phyloP scores from a whole-genome alignment of 2,888 invertebrate species.

The Synanthedon formicaeformis region DNA sequence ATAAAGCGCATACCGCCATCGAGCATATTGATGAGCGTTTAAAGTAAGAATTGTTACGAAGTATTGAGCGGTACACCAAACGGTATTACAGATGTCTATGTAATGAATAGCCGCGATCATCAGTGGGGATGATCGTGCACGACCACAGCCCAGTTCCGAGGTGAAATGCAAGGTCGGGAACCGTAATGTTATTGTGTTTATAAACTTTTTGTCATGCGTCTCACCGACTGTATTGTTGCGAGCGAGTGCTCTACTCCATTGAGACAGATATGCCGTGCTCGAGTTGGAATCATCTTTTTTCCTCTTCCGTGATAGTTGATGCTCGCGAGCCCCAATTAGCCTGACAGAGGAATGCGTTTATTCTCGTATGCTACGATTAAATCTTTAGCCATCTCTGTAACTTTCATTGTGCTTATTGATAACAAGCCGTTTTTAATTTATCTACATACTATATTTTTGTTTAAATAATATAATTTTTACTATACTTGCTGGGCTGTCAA shows the following conservation, averaged over 20 bases:
- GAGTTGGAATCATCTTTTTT: conserved; percentile 36
- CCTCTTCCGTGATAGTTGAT: conserved; percentile 45
- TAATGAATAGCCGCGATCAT: conserved; percentile 34
- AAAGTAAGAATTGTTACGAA: conserved; percentile 27
- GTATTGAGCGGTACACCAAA: conserved; percentile 48
- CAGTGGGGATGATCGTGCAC: conserved; percentile 38
- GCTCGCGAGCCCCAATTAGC: conserved; percentile 44
- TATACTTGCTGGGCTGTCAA: too few species aligned
- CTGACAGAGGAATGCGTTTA: conserved; percentile 39
- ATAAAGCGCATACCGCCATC: background rate
- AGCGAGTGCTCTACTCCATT: conserved; percentile 47
- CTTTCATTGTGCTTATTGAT: background rate
- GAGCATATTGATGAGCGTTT: background rate
- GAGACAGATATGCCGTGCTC: conserved; percentile 55
- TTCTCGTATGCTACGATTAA: conserved; percentile 28
- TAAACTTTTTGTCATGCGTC: conserved; percentile 56
- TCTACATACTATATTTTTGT: too few species aligned
- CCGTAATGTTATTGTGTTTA: conserved; percentile 46
- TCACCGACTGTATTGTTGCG: conserved; percentile 48
- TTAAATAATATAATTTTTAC: too few species aligned
- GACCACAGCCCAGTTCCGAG: conserved; percentile 53
- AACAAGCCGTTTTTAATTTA: too few species aligned
- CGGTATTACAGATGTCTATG: conserved; percentile 49
- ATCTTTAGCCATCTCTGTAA: background rate
- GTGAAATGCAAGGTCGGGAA: conserved; percentile 55